Evolutionary conservation across 2,888 invertebrate species (phyloP), one percentile per base, ranked within the genome.

Genomic region (Papilio demoleus): DNA sequence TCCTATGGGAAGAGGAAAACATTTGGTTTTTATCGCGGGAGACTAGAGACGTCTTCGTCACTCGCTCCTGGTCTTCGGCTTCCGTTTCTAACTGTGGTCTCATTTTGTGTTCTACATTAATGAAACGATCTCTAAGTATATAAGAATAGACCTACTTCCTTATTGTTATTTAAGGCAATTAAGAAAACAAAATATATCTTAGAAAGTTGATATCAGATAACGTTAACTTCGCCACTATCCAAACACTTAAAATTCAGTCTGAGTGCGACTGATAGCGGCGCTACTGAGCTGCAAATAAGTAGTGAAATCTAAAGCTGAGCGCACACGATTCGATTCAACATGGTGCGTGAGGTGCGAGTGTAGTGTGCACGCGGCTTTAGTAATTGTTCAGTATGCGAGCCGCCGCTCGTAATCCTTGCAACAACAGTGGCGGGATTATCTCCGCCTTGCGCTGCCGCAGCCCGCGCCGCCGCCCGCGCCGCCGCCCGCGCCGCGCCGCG

Each of bases 1-100:
- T 76, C 74, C 72, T 72, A 70, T 67, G 72, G 73, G 70, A 72
- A 70, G 69, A 70, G 65, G 60, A 70, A 71, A 70, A 68, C 66
- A 68, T 71, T 71, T 67, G 70, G 62, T 70, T 73, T 74, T 72
- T 72, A 74, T 73, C 65, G 69, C 68, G 40, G n/a, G 53, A 47
- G 12, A 36, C 24, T 64, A 59, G 68, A 47, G 59, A 68, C 59
- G 68, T 50, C 45, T 34, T 27, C 9, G 3, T 31, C 22, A 19
- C 60, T 40, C 47, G 64, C 47, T 19, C 45, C 31, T 12, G 12
- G 22, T 59, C 47, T 47, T 47, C 22, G 9, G 9, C 17, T 45
- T 45, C 24, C 50, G 27, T 24, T 24, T 27, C 8, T 8, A 27
- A 27, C 0, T 53, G 24, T 27, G 24, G 1, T 27, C 50, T 42